Evolutionary conservation across 2,113 vertebrate species (phyloP).

Genomic region (Cariama cristata): DNA sequence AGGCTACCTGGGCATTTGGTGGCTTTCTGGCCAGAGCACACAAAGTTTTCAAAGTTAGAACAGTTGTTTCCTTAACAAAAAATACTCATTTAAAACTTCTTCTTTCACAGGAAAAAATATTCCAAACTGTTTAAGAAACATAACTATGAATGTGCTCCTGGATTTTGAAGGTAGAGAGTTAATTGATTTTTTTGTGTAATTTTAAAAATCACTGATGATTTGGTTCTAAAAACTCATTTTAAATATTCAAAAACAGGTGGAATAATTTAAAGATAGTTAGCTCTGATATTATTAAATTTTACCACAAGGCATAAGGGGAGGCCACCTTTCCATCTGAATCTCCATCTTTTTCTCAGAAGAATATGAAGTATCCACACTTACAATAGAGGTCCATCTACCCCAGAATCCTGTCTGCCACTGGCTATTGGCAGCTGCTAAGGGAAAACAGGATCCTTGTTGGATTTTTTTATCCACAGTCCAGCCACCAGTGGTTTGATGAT

Average conservation of each 20-base stretch:
- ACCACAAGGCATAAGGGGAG: not conserved
- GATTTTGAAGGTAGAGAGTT: not conserved
- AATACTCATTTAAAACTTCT: not conserved
- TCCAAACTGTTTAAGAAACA: not conserved
- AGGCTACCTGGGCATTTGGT: not conserved
- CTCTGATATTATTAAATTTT: not conserved
- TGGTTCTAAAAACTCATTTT: not conserved
- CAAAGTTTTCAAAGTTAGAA: not conserved
- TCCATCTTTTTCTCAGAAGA: not conserved
- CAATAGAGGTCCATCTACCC: not conserved
- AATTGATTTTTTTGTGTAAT: not conserved
- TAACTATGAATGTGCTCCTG: not conserved
- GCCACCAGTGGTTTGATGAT: not conserved
- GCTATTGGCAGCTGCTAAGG: not conserved
- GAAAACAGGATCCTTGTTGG: not conserved
- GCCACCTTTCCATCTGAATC: not conserved
- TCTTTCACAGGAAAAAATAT: not conserved
- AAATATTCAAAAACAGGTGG: not conserved
- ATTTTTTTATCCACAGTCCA: not conserved
- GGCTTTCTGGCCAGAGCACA: fast-evolving
- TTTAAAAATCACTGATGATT: not conserved
- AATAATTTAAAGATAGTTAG: not conserved
- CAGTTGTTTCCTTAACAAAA: not conserved
- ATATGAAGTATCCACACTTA: not conserved
- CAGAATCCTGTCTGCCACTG: not conserved